Conservation (phyloP, 2,888 invertebrate species). For the Herminia tarsipennalis region DNA sequence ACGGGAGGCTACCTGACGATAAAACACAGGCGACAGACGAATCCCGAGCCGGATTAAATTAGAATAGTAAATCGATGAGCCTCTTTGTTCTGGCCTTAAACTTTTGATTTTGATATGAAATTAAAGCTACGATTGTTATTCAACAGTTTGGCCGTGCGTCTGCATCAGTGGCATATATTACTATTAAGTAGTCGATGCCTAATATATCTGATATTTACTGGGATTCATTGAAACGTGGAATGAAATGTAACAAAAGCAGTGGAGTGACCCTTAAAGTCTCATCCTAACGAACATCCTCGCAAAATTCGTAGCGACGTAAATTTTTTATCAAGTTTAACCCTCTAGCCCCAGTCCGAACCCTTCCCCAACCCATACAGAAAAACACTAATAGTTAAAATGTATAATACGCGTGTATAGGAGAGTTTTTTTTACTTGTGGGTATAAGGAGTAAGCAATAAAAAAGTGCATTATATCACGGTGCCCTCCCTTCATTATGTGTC, state of each 20-base stretch:
- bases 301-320: conserved; percentile 73
- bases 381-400: conserved; percentile 83
- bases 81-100: conserved; percentile 62
- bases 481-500: conserved; percentile 81
- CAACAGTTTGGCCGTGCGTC: conserved; percentile 26
- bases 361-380: conserved; percentile 73
- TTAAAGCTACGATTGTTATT: conserved; percentile 44
- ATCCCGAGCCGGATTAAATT: conserved; percentile 75
- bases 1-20: conserved; percentile 82
- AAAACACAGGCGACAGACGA: conserved; percentile 79
- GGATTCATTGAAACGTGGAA: conserved; percentile 29
- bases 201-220: conserved; percentile 5
- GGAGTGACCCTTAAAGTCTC: conserved; percentile 61
- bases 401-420: conserved; percentile 72
- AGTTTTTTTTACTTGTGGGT: conserved; percentile 81
- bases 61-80: conserved; percentile 74
- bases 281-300: conserved; percentile 61
- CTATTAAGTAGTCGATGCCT: neutral
- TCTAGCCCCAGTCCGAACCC: conserved; percentile 73
- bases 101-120: conserved; percentile 46
- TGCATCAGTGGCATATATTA: conserved; percentile 24
- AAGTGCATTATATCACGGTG: conserved; percentile 84
- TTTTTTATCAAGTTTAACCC: conserved; percentile 81
- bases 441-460: conserved; percentile 83
- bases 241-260: conserved; percentile 51